Base-by-base conservation (phyloP, 2,888 invertebrate genomes). In the Drosophila formosana region DNA sequence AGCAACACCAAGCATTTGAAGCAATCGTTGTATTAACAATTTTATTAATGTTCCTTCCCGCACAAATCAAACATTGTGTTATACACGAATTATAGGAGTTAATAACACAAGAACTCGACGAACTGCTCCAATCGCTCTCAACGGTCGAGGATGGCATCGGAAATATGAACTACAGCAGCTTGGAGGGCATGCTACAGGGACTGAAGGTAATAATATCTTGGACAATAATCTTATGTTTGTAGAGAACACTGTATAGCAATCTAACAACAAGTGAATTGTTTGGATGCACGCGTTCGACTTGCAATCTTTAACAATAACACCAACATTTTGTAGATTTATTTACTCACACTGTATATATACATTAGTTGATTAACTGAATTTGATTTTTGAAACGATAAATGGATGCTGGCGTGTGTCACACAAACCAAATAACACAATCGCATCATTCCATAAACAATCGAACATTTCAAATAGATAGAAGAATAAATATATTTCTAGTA, bases 101-200 rank as follows among this genome's bases (percentile, higher is more conserved):
- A 90, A 93, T 95, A 90, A 93, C 93, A 93, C 94, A 94, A 93
- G 95, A 95, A 92, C 94, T 97, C 91, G 95, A 95, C 92, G 94
- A 94, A 89, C 94, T 96, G 84, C 95, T 95, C 85, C 94, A 94
- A 91, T 95, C 95, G 87, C 94, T 96, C 79, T 94, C 94, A 82
- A 93, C 93, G 80, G 94, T 96, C 73, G 96, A 96, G 93, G 94
- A 93, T 74, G 94, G 94, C 80, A 94, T 96, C 81, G 93, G 94
- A 64, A 94, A 94, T 89, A 93, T 96, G 79, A 96, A 96, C 18
- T 94, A 94, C 78, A 95, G 95, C 90, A 96, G 94, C 91, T 94
- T 96, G 82, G 94, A 95, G 76, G 94, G 94, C 60, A 96, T 96
- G 95, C 94, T 95, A 78, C 93, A 94, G 55, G 95, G 95, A 79